Base-by-base conservation (phyloP, 2,888 invertebrate genomes). In the Ormyrus thymus region DNA sequence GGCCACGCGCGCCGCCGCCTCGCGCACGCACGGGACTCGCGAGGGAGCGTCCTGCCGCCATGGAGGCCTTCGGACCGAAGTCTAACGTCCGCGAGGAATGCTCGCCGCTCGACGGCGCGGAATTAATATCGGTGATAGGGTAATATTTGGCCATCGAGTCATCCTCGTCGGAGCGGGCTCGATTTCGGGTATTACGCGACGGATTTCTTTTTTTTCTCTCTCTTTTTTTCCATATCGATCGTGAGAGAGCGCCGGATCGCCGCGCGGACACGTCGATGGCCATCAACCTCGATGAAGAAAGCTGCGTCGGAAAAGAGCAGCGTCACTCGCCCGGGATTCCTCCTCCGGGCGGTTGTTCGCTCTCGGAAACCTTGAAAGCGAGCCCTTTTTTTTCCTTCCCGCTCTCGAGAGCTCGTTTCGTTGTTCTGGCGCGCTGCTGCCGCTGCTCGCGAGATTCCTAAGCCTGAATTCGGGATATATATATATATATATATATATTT, bases 331-430 rank as follows among this genome's bases (percentile, higher is more conserved):
- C 9, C 48, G 61, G 58, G 61, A 72, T 72, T 72, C 68, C 58
- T 15, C 15, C 69, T 51, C 43, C 15, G 48, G 69, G 70, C 65
- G 53, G 65, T n/a, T 61, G 55, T 13, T n/a, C 29, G 29, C 29
- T 29, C 29, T 29, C 46, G 45, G 15, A 74, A 69, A 77, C 80
- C 78, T 80, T 80, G 77, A 80, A 71, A 77, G 61, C 62, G 64
- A 73, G 64, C 76, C 76, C 61, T 69, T 73, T 71, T 72, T 65
- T 73, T n/a, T 48, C 55, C 69, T 62, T 8, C 45, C 66, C 46
- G 55, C 29, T 46, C 65, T 2, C 51, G 65, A 3, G 29, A 58
- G 59, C 15, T 61, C 61, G n/a, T 71, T 62, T 72, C 45, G 62
- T 62, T 72, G 62, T 50, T 70, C 15, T 70, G 48, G 7, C 45